Percentiles rank a stretch among this genome's conserved stretches.
These are phyloP conservation scores for Acrobasis repandana DNA, from an alignment of 2,888 invertebrate genomes.

Conservation along the genomic window DNA sequence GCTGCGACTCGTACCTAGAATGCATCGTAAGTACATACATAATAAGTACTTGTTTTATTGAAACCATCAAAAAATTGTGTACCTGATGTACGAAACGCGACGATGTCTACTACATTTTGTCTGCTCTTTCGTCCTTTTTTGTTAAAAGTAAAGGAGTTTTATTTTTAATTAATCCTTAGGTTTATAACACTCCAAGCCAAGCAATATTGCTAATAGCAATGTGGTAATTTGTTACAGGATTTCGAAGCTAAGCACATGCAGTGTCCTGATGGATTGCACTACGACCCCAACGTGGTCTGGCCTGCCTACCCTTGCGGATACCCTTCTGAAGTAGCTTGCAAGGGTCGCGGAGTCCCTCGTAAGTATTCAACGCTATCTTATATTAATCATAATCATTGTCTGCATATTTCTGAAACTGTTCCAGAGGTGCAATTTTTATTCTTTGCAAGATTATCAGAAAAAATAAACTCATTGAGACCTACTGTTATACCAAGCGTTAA, in stretches of 20 bases:
- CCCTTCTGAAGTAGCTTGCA: constrained; percentile 89
- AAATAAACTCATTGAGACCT: not conserved
- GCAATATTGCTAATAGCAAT: constrained; percentile 5
- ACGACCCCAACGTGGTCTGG: constrained; percentile 84
- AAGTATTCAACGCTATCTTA: constrained; percentile 48
- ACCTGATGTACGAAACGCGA: too few relatives aligned
- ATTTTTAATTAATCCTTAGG: too few relatives aligned
- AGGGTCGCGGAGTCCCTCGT: constrained; percentile 84
- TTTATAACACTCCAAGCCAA: not conserved
- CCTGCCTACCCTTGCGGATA: constrained; percentile 90
- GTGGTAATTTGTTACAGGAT: constrained; percentile 51
- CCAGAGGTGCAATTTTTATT: too few relatives aligned
- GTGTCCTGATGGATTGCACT: constrained; percentile 91
- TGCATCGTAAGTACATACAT: constrained; percentile 71
- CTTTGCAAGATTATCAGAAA: too few relatives aligned
- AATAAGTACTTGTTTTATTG: too few relatives aligned
- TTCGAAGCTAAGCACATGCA: constrained; percentile 85
- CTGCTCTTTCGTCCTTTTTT: too few relatives aligned
- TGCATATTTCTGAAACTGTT: too few relatives aligned
- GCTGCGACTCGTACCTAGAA: constrained; percentile 88
- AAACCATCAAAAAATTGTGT: too few relatives aligned
- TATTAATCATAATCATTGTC: too few relatives aligned
- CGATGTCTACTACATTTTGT: too few relatives aligned
- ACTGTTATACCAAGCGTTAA: not conserved
- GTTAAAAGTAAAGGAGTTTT: too few relatives aligned